Evolutionary conservation across 2,113 vertebrate genomes (phyloP), one percentile per base, ranked within the genome.

Genomic region (Acanthochromis polyacanthus): DNA sequence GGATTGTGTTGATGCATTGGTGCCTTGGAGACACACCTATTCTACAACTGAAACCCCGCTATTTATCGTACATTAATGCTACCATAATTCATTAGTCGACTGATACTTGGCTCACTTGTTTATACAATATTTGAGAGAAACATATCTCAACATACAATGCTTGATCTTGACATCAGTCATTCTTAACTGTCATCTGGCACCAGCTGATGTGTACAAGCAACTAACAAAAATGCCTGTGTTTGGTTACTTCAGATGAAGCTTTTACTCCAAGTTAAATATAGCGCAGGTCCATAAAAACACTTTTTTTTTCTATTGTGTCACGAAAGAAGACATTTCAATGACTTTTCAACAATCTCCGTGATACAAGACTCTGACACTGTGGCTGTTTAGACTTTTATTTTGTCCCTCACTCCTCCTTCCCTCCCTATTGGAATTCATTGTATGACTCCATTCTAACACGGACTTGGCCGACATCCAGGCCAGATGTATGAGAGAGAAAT

Each of bases 401-500:
- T 57, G 66, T 75, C 53, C 71, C 51, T 30, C 30, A 30, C 3
- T 30, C 30, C 4, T 6, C 20, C 15, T 43, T 36, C 48, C 43
- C 80, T 30, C 19, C 61, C 59, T 72, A 52, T 23, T 70, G 50
- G 73, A 80, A 79, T 71, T 64, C 68, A 82, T 71, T 84, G 79
- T 82, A 14, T 25, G 52, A 75, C 30, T 77, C 6, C 0, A 65
- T 61, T 76, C 59, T 74, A 76, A 71, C 64, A 52, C 28, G 23
- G 56, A 60, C 66, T 72, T 74, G 80, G 75, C 65, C 53, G 43
- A 75, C 55, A 78, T 75, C 61, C 65, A 25, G 64, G 68, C 78
- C 89, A 89, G 71, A 82, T 71, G 76, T 52, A 72, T 23, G 69
- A 68, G 51, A 65, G 36, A 50, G 6, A 50, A 30, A 61, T 32